phyloP scores from a whole-genome alignment of 1,140 invertebrate genomes.

The Polyergus mexicanus region DNA sequence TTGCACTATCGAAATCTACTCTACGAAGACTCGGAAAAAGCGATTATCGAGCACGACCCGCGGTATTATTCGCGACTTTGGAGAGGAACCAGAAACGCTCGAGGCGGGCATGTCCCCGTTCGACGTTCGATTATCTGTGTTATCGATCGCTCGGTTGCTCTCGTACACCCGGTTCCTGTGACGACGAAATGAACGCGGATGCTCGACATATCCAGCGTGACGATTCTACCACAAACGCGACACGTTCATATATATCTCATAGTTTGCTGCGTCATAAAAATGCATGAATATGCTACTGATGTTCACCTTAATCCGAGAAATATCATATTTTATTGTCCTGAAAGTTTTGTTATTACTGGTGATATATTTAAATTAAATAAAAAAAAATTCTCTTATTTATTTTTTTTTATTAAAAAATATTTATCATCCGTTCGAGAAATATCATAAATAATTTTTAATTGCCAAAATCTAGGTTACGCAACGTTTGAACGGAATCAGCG shows the following conservation, averaged over 20 bases:
- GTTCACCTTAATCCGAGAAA: background rate
- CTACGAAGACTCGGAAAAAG: conserved; percentile 7
- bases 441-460: background rate
- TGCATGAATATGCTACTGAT: background rate
- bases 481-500: background rate
- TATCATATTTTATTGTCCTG: background rate
- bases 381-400: background rate
- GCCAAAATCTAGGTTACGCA: background rate
- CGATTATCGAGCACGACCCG: conserved; percentile 47
- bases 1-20: conserved; percentile 40
- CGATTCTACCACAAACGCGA: background rate
- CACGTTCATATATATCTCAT: background rate
- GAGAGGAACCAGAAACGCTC: conserved; percentile 22
- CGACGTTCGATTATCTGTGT: conserved; percentile 33
- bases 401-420: background rate
- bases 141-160: conserved; percentile 35
- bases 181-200: conserved; percentile 41
- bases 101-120: background rate
- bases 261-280: background rate
- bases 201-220: background rate
- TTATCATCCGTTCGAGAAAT: no score
- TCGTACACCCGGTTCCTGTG: conserved; percentile 16
- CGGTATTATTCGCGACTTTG: conserved; percentile 52
- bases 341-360: background rate
- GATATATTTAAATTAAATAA: background rate